A percentile compares a stretch with the other conserved stretches of the same genome.
Conservation (phyloP, 2,113 vertebrate species). For the Sigmodon hispidus region DNA sequence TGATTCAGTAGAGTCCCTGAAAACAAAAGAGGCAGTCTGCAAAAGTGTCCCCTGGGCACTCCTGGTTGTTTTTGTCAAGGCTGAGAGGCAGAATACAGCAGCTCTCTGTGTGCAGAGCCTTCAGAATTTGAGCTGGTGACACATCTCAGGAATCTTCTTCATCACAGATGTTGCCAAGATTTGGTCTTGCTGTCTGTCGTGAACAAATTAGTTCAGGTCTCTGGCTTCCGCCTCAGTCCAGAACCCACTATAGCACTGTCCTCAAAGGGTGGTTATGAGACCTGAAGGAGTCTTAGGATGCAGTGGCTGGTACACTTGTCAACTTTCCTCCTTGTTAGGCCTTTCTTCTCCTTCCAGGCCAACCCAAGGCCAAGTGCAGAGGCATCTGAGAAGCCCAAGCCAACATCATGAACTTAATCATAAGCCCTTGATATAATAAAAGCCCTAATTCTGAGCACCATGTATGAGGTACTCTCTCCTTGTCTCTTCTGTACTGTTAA, state of each 20-base stretch:
- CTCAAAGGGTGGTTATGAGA: background rate
- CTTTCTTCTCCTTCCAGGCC: background rate
- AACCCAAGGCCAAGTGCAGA: background rate
- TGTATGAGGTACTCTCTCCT: fast-evolving
- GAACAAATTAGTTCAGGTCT: background rate
- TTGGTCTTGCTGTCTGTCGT: background rate
- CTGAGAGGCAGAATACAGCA: background rate
- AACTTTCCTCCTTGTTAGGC: background rate
- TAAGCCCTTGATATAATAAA: background rate
- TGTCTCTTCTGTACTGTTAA: no score
- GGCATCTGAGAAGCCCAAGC: background rate
- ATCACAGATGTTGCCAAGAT: background rate
- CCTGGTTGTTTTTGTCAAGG: background rate
- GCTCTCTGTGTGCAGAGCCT: fast-evolving
- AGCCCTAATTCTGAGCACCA: background rate
- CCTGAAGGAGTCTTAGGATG: background rate
- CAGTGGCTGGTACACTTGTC: fast-evolving
- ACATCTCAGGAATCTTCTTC: background rate
- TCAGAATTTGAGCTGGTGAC: background rate
- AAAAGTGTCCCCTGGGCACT: background rate
- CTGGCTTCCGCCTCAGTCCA: fast-evolving
- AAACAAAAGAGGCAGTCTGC: background rate
- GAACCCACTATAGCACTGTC: fast-evolving
- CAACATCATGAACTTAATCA: fast-evolving
- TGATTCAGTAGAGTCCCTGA: background rate